phyloP scores from a whole-genome alignment of 2,888 invertebrate genomes.

The Ormyrus rosae region DNA sequence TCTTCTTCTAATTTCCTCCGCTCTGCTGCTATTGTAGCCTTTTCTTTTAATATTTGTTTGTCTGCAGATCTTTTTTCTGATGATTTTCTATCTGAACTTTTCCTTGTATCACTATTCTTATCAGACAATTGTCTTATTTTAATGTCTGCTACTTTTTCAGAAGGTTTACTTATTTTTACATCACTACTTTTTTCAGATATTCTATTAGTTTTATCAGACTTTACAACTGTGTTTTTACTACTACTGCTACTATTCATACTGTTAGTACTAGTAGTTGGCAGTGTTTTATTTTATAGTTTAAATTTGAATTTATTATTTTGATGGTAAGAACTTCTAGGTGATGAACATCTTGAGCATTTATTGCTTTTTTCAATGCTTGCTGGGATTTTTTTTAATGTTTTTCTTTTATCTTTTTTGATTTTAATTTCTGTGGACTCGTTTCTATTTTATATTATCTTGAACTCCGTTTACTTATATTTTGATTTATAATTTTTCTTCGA shows the following conservation, averaged over 20 bases:
- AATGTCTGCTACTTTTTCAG: slow-evolving; percentile 15
- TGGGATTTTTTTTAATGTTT: background rate
- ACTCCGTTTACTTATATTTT: background rate
- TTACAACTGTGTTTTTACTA: slow-evolving; percentile 46
- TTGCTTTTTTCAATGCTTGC: background rate
- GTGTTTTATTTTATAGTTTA: slow-evolving; percentile 37
- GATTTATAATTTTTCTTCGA: background rate
- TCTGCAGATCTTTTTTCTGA: slow-evolving; percentile 14
- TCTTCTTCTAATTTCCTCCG: slow-evolving; percentile 70
- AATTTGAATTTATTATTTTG: background rate
- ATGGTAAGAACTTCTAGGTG: background rate
- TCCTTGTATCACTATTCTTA: slow-evolving; percentile 14
- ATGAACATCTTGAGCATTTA: background rate
- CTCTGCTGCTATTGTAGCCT: slow-evolving; percentile 68
- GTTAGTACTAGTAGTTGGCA: slow-evolving; percentile 26
- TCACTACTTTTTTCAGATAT: slow-evolving; percentile 29
- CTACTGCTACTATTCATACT: too few species aligned
- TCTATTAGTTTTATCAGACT: slow-evolving; percentile 54
- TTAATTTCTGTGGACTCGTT: background rate
- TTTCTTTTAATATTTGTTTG: slow-evolving; percentile 58
- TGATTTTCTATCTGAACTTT: slow-evolving; percentile 51
- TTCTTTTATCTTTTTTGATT: background rate
- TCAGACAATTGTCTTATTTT: background rate
- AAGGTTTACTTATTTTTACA: background rate
- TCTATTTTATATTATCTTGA: background rate